phyloP scores from a whole-genome alignment of 2,888 invertebrate species.

The Tenodera sinensis region DNA sequence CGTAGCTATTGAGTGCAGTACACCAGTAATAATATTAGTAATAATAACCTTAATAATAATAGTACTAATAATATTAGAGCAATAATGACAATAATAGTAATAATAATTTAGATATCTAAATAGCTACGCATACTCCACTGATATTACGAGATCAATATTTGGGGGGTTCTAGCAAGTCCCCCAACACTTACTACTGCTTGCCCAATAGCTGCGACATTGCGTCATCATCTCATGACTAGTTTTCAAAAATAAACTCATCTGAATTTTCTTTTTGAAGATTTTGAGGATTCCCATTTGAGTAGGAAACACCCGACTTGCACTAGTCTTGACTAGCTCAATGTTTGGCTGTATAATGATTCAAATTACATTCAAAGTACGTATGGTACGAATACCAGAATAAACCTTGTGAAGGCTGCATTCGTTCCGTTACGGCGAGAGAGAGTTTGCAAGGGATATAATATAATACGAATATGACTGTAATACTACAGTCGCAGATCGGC shows the following conservation, averaged over 20 bases:
- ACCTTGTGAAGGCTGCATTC: slow-evolving; percentile 33
- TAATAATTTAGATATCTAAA: not conserved
- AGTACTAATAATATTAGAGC: not conserved
- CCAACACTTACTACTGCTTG: not conserved
- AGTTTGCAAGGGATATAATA: slow-evolving; percentile 9
- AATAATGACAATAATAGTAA: not conserved
- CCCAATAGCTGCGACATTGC: not conserved
- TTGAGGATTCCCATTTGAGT: slow-evolving; percentile 28
- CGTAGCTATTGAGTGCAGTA: not conserved
- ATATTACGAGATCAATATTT: not conserved
- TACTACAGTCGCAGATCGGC: slow-evolving; percentile 12
- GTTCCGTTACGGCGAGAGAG: slow-evolving; percentile 15
- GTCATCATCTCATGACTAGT: not conserved
- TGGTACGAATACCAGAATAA: slow-evolving; percentile 32
- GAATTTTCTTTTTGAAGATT: slow-evolving; percentile 19
- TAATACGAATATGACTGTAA: not conserved
- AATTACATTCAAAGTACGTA: slow-evolving; percentile 28
- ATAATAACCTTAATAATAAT: not conserved
- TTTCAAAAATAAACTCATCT: slow-evolving; percentile 5
- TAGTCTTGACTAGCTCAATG: slow-evolving; percentile 35
- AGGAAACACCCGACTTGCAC: slow-evolving; percentile 33
- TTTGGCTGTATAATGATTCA: slow-evolving; percentile 32
- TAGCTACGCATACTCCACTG: not conserved
- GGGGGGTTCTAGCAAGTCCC: too few species aligned
- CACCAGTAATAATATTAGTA: not conserved